Conservation (phyloP, 2,888 invertebrate genomes). For the Parnassius glacialis region DNA sequence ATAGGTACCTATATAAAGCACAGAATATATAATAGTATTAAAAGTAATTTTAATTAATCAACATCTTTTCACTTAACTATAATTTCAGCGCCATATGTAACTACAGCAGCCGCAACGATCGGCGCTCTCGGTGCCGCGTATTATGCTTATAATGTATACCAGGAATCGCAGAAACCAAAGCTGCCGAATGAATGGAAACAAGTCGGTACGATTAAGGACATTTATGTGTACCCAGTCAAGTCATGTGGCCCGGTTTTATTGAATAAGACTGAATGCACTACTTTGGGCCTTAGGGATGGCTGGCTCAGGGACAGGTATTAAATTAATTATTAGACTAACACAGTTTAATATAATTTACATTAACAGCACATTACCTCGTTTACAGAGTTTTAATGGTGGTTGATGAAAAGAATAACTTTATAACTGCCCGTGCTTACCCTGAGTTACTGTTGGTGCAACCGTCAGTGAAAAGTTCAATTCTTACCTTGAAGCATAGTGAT, state of each 20-base stretch:
- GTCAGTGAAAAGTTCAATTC: slow-evolving; percentile 67
- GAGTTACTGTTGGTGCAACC: slow-evolving; percentile 78
- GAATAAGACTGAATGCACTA: slow-evolving; percentile 73
- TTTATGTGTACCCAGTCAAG: slow-evolving; percentile 82
- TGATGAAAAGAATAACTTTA: slow-evolving; percentile 77
- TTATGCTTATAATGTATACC: slow-evolving; percentile 50
- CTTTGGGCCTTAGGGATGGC: slow-evolving; percentile 76
- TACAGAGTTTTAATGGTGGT: slow-evolving; percentile 80
- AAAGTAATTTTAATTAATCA: no score
- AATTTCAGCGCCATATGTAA: slow-evolving; percentile 45
- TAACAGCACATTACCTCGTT: not conserved
- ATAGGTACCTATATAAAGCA: no score
- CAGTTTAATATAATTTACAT: not conserved
- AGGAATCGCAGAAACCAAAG: slow-evolving; percentile 38
- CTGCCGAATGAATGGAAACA: slow-evolving; percentile 78
- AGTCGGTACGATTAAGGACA: slow-evolving; percentile 78
- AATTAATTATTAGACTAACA: not conserved
- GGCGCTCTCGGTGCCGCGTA: slow-evolving; percentile 59
- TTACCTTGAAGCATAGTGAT: slow-evolving; percentile 77
- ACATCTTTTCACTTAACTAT: no score
- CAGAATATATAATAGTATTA: no score
- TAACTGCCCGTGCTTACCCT: slow-evolving; percentile 80
- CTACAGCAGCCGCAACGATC: slow-evolving; percentile 49
- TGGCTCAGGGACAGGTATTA: slow-evolving; percentile 78
- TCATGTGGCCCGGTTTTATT: slow-evolving; percentile 77